phyloP scores from a whole-genome alignment of 2,113 vertebrate genomes.

The Elephantulus edwardii region DNA sequence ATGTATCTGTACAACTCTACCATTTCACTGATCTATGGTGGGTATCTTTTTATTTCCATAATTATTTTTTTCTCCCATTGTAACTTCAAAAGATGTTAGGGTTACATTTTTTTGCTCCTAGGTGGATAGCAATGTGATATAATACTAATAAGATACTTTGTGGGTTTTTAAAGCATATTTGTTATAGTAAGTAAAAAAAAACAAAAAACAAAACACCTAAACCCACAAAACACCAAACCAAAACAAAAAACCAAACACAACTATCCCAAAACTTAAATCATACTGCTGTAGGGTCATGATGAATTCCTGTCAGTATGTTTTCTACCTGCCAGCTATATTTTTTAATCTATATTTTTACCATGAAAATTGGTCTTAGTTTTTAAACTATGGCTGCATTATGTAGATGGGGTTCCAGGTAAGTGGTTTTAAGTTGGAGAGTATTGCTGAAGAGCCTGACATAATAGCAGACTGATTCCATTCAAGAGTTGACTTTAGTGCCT shows the following conservation, averaged over 20 bases:
- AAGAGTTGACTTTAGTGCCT: background rate
- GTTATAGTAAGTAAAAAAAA: background rate
- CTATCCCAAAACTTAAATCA: background rate
- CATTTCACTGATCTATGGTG: background rate
- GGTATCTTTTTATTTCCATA: background rate
- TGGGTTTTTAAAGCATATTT: background rate
- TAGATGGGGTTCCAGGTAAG: background rate
- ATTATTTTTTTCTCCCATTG: background rate
- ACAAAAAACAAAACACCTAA: too few relatives aligned
- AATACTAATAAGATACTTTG: background rate
- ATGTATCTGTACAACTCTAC: background rate
- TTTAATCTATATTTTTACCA: background rate
- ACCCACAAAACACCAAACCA: too few relatives aligned
- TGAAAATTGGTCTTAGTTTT: background rate
- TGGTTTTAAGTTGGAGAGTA: too few relatives aligned
- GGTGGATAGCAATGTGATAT: background rate
- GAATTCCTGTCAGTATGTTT: background rate
- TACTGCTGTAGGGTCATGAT: background rate
- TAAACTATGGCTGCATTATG: background rate
- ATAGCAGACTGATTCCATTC: background rate
- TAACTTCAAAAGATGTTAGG: background rate
- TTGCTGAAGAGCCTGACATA: background rate
- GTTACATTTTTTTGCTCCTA: background rate
- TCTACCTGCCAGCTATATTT: background rate
- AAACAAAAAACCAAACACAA: too few relatives aligned